A percentile compares a stretch with the other conserved stretches of the same genome.
These are phyloP conservation scores for Agrenia bidenticulata DNA, from an alignment of 2,888 invertebrate genomes.

Conservation along the genomic window DNA sequence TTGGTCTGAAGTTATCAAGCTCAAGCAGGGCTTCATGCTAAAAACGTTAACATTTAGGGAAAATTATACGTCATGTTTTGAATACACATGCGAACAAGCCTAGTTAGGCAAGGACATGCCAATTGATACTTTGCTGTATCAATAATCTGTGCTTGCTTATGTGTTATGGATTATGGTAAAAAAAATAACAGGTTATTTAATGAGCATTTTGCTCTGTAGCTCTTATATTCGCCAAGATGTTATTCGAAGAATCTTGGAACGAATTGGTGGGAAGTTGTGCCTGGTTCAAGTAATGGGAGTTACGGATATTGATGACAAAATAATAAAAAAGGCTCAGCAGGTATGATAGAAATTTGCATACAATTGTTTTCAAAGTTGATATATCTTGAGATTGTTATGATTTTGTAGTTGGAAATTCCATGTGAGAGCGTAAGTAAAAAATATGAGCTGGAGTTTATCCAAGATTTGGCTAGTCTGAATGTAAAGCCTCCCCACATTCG, in stretches of 20 bases:
- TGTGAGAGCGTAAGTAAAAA: slow-evolving; percentile 60
- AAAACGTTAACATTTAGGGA: no score
- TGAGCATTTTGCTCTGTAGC: slow-evolving; percentile 57
- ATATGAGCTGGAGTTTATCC: slow-evolving; percentile 80
- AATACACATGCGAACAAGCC: no score
- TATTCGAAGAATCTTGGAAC: slow-evolving; percentile 72
- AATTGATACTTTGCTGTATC: no score
- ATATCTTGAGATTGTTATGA: neutral
- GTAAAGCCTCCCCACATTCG: slow-evolving; percentile 70
- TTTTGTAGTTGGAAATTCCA: neutral
- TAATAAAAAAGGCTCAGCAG: slow-evolving; percentile 69
- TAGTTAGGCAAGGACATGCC: no score
- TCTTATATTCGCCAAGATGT: slow-evolving; percentile 87
- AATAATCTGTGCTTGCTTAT: no score
- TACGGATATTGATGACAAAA: slow-evolving; percentile 94
- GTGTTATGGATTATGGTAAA: no score
- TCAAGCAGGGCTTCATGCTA: no score
- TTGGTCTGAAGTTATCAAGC: no score
- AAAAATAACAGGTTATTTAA: no score
- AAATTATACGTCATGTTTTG: no score
- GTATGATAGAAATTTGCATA: slow-evolving; percentile 28
- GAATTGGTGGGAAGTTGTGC: slow-evolving; percentile 65
- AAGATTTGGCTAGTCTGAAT: slow-evolving; percentile 71
- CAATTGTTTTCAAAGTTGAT: slow-evolving; percentile 1
- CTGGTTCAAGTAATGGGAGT: slow-evolving; percentile 83